A percentile compares a stretch with the other conserved stretches of the same genome.
These are phyloP conservation scores for Ricordea florida DNA, from an alignment of 92 coral and sea anemone genomes.

Conservation along the genomic window DNA sequence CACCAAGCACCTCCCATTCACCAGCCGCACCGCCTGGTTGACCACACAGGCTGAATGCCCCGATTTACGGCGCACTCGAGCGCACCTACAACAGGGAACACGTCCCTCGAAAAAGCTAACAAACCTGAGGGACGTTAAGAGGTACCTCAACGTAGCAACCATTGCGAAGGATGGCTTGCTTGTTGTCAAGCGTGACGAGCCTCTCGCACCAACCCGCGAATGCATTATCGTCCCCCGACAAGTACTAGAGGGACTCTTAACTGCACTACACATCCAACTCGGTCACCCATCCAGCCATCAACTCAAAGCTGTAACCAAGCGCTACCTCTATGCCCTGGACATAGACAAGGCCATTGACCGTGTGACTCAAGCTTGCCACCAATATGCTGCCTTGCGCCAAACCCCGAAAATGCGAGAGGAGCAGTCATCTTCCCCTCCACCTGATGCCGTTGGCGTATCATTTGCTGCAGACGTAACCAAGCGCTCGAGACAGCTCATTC, in stretches of 20 bases:
- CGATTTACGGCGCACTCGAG: no score
- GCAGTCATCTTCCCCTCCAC: no score
- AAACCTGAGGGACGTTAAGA: background rate
- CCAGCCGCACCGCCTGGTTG: constrained; percentile 14
- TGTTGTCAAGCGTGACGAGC: background rate
- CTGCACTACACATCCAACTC: constrained; percentile 17
- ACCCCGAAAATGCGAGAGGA: background rate
- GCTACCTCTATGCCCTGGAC: constrained; percentile 4
- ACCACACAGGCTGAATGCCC: background rate
- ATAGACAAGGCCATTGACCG: background rate
- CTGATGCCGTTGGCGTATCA: background rate
- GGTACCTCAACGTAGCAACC: background rate
- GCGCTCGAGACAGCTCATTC: background rate
- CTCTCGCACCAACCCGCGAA: background rate
- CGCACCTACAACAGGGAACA: background rate
- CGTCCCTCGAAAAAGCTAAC: background rate
- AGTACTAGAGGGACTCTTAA: constrained; percentile 2
- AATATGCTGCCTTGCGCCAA: background rate
- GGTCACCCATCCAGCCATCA: constrained; percentile 14
- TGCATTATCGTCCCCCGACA: constrained; percentile 18
- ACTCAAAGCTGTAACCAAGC: background rate
- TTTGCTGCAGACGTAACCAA: constrained; percentile 3
- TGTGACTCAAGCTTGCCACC: background rate
- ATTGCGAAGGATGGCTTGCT: background rate
- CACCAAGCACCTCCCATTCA: constrained; percentile 30